phyloP scores from a whole-genome alignment of 2,797 vertebrate genomes.

The Thaleichthys pacificus region DNA sequence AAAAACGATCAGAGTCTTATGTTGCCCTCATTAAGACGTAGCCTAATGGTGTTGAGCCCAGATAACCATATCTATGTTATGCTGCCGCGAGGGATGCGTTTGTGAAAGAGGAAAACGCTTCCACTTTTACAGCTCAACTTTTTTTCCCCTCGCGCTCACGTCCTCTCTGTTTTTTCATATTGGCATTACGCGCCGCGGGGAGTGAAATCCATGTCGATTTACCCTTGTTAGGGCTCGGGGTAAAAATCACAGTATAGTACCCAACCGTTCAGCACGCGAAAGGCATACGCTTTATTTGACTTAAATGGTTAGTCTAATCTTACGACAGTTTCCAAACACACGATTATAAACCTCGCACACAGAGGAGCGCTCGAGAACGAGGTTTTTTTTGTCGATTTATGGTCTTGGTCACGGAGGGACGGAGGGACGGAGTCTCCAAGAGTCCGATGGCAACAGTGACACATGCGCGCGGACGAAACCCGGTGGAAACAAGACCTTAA shows the following conservation, averaged over 20 bases:
- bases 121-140: slow-evolving; percentile 25
- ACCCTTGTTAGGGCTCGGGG: not conserved
- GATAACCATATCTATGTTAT: not conserved
- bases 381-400: not conserved
- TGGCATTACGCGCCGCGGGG: not conserved
- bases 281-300: not conserved
- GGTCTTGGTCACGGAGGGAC: not conserved
- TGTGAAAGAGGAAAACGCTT: slow-evolving; percentile 9
- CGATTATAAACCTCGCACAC: not conserved
- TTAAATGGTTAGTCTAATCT: not conserved
- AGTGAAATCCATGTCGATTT: not conserved
- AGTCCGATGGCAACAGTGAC: not conserved
- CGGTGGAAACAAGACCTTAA: not conserved
- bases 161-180: slow-evolving; percentile 8
- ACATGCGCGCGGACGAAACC: not conserved
- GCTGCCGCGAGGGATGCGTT: not conserved
- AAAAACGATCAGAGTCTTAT: not conserved
- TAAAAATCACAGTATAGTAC: not conserved
- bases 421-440: not conserved
- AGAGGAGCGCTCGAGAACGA: not conserved
- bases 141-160: slow-evolving; percentile 6
- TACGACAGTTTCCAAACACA: not conserved
- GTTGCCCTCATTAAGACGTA: slow-evolving; percentile 1
- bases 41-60: not conserved
- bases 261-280: not conserved